Percentiles rank a stretch among this genome's conserved stretches.
These are phyloP conservation scores for Eulemur rubriventer DNA, from an alignment of 2,797 vertebrate genomes.

Conservation along the genomic window DNA sequence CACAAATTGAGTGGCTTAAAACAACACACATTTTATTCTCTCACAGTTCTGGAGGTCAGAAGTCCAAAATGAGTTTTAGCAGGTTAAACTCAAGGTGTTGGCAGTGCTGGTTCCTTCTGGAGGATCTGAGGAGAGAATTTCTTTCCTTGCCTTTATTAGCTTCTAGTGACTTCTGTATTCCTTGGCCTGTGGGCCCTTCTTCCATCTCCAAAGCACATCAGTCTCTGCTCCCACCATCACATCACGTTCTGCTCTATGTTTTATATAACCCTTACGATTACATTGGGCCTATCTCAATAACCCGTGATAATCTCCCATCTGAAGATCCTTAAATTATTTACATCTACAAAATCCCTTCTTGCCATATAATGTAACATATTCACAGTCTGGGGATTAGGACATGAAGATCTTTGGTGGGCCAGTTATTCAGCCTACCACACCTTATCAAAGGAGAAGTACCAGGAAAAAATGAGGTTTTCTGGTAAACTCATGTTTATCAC, in stretches of 20 bases:
- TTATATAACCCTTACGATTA: background rate
- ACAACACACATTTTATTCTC: background rate
- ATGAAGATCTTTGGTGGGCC: background rate
- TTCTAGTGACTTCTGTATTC: background rate
- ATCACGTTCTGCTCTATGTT: background rate
- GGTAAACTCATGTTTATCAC: background rate
- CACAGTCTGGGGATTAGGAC: background rate
- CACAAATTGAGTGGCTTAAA: background rate
- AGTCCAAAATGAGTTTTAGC: background rate
- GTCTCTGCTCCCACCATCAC: background rate
- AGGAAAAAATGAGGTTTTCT: background rate
- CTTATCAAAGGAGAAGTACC: background rate
- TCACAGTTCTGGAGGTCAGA: background rate
- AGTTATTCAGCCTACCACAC: background rate
- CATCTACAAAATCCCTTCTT: background rate
- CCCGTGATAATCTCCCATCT: background rate
- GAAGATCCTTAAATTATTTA: slow-evolving; percentile 7
- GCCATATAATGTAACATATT: background rate
- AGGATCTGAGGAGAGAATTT: background rate
- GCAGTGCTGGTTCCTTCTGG: background rate
- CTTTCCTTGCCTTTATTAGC: background rate
- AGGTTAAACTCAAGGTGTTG: background rate
- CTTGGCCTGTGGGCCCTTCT: background rate
- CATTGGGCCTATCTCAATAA: background rate
- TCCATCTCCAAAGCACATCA: background rate